These are phyloP conservation scores for Lepetodrilus schrolli DNA, from an alignment of 2,888 invertebrate species.

Conservation along the genomic window DNA sequence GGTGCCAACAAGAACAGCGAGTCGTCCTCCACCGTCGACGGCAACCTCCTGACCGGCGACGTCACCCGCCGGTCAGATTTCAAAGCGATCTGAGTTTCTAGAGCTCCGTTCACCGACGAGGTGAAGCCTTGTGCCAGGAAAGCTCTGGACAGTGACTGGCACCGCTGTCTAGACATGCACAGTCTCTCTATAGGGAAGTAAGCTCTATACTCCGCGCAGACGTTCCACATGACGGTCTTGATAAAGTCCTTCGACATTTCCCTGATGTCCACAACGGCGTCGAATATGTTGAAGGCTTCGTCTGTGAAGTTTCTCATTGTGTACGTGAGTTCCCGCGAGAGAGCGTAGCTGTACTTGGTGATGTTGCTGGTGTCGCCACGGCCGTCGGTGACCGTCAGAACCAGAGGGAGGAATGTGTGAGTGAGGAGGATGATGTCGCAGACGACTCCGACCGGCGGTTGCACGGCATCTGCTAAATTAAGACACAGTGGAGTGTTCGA, in stretches of 20 bases:
- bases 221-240: not conserved
- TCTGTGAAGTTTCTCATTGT: not conserved
- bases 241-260: not conserved
- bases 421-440: not conserved
- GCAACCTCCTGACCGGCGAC: not conserved
- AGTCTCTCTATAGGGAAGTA: not conserved
- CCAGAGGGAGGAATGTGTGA: not conserved
- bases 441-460: not conserved
- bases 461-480: not conserved
- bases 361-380: not conserved
- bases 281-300: constrained; percentile 6
- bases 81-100: not conserved
- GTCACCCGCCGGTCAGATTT: not conserved
- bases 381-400: not conserved
- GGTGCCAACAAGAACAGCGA: not conserved
- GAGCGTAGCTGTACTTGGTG: not conserved
- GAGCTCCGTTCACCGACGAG: not conserved
- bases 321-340: constrained; percentile 2
- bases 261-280: not conserved
- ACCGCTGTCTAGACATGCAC: not conserved
- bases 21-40: not conserved
- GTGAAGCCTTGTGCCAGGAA: not conserved
- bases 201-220: not conserved
- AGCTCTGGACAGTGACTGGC: not conserved
- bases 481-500: not conserved